These are phyloP conservation scores for Panagrolaimus sp. DNA, from an alignment of 1,140 invertebrate genomes.

Conservation along the genomic window DNA sequence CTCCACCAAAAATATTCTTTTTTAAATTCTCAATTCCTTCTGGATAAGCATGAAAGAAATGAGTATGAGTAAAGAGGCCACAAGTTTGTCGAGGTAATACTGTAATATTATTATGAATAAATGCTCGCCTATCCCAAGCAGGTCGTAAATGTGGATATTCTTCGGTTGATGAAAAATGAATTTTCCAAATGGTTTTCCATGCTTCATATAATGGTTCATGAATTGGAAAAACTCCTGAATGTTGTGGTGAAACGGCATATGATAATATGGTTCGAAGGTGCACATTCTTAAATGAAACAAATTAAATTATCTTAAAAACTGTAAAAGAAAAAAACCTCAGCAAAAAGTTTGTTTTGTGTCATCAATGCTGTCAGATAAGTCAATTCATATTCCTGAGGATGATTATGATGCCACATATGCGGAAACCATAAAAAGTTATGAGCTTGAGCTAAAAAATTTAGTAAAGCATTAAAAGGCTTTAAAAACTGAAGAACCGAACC, in stretches of 20 bases:
- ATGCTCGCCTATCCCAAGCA: conserved; percentile 76
- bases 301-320: conserved; percentile 30
- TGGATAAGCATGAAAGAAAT: conserved; percentile 85
- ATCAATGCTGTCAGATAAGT: conserved; percentile 47
- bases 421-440: conserved; percentile 56
- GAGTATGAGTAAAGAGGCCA: conserved; percentile 94
- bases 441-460: conserved; percentile 25
- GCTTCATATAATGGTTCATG: conserved; percentile 88
- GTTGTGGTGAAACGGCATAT: conserved; percentile 95
- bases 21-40: conserved; percentile 82
- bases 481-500: too few species aligned
- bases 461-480: too few species aligned
- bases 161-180: conserved; percentile 92
- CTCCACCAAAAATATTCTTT: conserved; percentile 87
- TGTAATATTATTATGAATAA: conserved; percentile 71
- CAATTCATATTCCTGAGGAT: conserved; percentile 52
- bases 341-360: conserved; percentile 54
- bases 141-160: conserved; percentile 95
- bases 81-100: conserved; percentile 92
- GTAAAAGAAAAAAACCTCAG: conserved; percentile 32
- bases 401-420: conserved; percentile 57
- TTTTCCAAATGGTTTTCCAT: conserved; percentile 93
- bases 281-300: conserved; percentile 43
- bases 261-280: conserved; percentile 64
- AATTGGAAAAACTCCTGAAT: conserved; percentile 96